A percentile compares a stretch with the other conserved stretches of the same genome.
Evolutionary conservation across 2,113 vertebrate genomes (phyloP).

Genomic region (Oreochromis aureus): DNA sequence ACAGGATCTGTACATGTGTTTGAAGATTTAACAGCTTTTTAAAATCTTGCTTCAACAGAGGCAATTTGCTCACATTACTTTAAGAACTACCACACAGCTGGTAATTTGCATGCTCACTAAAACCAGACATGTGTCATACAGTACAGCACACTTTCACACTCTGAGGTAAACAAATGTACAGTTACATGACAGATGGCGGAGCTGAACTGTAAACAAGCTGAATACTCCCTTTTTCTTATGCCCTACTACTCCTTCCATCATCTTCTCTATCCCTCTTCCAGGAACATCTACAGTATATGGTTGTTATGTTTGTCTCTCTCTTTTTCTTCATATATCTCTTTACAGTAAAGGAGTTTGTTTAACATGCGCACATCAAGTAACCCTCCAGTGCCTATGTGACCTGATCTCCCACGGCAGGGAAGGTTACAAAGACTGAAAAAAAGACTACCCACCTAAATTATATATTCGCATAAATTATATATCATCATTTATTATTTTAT

Average conservation of each 20-base stretch:
- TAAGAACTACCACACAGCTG: neutral
- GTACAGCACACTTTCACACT: neutral
- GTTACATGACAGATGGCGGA: neutral
- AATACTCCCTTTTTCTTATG: neutral
- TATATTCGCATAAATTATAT: neutral
- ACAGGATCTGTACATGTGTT: neutral
- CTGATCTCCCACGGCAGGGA: neutral
- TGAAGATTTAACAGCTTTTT: neutral
- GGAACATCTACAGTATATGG: neutral
- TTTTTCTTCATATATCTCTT: neutral
- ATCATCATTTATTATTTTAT: neutral
- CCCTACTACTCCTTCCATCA: neutral
- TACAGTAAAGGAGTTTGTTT: constrained; percentile 42
- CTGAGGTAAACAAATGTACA: neutral
- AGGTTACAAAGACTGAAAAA: neutral
- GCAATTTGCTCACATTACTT: neutral
- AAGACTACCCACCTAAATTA: no score
- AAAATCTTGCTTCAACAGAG: neutral
- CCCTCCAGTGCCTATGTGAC: constrained; percentile 42
- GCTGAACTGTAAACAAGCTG: neutral
- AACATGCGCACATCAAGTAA: constrained; percentile 29
- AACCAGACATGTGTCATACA: neutral
- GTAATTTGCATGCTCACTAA: neutral
- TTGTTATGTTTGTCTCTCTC: neutral
- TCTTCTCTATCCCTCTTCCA: neutral